phyloP scores from a whole-genome alignment of 2,113 vertebrate species.

The Ctenomys sociabilis region DNA sequence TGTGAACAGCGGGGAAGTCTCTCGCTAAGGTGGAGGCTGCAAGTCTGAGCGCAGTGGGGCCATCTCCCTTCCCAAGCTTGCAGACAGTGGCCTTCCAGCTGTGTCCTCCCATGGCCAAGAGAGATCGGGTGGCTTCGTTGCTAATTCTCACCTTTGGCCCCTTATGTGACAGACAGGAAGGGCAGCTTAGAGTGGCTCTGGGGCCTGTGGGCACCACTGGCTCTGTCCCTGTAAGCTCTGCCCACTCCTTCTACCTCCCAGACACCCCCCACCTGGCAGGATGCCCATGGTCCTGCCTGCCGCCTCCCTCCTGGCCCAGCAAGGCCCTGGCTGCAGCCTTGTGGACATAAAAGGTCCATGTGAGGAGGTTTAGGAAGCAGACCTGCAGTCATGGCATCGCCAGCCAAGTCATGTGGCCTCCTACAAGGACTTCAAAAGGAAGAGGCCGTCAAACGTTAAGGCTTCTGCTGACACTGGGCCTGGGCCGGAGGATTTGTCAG shows the following conservation, averaged over 20 bases:
- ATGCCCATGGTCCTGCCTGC: rapidly evolving
- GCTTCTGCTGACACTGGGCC: not conserved
- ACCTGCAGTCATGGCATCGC: not conserved
- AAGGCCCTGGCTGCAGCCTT: not conserved
- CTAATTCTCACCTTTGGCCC: not conserved
- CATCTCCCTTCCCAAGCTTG: not conserved
- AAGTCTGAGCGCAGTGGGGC: not conserved
- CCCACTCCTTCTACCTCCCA: not conserved
- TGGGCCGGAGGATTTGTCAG: not conserved
- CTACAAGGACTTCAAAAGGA: constrained; percentile 71
- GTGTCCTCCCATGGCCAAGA: not conserved
- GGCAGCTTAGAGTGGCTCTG: not conserved
- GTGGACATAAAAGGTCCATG: not conserved
- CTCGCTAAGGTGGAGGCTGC: not conserved
- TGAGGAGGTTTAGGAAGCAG: not conserved
- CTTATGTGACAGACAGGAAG: not conserved
- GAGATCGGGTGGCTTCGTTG: not conserved
- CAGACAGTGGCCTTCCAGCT: not conserved
- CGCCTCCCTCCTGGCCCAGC: not conserved
- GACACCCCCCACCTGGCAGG: too few species aligned
- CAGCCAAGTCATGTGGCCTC: not conserved
- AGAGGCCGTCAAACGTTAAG: constrained; percentile 66
- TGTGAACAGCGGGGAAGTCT: too few species aligned
- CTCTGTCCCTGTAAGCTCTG: not conserved
- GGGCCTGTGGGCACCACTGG: not conserved